Conservation (phyloP, 2,797 vertebrate genomes). For the Notolepis coatsorum region DNA sequence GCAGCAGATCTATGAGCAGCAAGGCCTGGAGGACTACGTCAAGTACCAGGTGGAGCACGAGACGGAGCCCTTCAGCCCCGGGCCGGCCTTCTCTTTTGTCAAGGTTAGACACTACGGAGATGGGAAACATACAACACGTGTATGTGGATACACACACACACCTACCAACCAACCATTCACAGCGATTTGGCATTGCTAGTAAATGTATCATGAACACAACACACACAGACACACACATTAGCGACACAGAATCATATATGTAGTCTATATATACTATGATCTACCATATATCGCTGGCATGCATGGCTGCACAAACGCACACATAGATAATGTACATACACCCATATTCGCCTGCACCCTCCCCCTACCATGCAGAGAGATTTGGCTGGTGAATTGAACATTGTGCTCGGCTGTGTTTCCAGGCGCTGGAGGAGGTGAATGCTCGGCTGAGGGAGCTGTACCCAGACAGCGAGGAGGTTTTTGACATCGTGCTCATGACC, state of each 20-base stretch:
- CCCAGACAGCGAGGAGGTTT: conserved; percentile 93
- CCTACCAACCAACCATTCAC: too few species aligned
- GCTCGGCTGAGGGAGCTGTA: conserved; percentile 88
- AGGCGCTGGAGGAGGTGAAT: conserved; percentile 95
- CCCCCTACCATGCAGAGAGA: conserved; percentile 2
- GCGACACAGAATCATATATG: too few species aligned
- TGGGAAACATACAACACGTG: not conserved
- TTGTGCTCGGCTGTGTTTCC: conserved; percentile 39
- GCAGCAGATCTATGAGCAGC: conserved; percentile 88
- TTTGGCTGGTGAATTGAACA: not conserved
- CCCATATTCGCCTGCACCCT: not conserved
- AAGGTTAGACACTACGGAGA: conserved; percentile 82
- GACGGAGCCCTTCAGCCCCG: conserved; percentile 89
- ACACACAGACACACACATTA: not conserved
- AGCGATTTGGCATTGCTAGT: too few species aligned
- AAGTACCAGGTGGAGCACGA: conserved; percentile 93
- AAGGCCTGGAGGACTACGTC: conserved; percentile 93
- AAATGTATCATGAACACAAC: too few species aligned
- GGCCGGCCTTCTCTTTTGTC: conserved; percentile 95
- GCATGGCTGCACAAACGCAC: not conserved
- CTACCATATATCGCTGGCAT: too few species aligned
- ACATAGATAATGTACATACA: not conserved
- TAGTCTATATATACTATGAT: too few species aligned
- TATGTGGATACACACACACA: not conserved
- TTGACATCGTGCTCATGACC: conserved; percentile 96